These are phyloP conservation scores for Scalopus aquaticus DNA, from an alignment of 2,113 vertebrate genomes.

Conservation along the genomic window DNA sequence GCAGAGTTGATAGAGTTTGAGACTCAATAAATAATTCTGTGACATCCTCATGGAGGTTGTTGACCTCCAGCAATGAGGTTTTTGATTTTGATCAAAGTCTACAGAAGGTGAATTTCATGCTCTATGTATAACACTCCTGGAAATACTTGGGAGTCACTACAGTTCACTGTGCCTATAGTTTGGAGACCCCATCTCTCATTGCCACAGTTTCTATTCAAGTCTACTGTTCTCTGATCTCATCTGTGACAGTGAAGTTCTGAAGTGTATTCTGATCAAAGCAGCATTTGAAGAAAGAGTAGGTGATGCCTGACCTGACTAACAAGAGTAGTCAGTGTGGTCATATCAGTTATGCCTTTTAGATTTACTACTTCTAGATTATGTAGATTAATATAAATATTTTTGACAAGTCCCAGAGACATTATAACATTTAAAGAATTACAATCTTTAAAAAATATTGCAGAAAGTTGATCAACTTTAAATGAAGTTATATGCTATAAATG, in stretches of 20 bases:
- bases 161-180: not conserved
- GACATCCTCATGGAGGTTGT: not conserved
- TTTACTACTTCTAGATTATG: not conserved
- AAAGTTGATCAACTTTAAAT: not conserved
- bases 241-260: not conserved
- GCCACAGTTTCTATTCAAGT: constrained; percentile 8
- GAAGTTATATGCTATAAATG: not conserved
- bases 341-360: not conserved
- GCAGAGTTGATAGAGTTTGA: not conserved
- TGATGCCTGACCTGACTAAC: not conserved
- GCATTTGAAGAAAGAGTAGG: constrained; percentile 8
- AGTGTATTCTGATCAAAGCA: not conserved
- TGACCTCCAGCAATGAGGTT: not conserved
- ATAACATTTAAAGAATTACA: not conserved
- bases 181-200: constrained; percentile 28
- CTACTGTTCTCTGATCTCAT: constrained; percentile 22
- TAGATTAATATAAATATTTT: not conserved
- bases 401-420: not conserved
- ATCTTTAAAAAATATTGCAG: not conserved
- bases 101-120: not conserved
- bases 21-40: not conserved
- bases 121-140: constrained; percentile 6
- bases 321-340: not conserved
- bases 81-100: constrained; percentile 55
- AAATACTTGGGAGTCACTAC: not conserved